Evolutionary conservation across 2,888 invertebrate genomes (phyloP).

Genomic region (Scaptomyza polygonia): DNA sequence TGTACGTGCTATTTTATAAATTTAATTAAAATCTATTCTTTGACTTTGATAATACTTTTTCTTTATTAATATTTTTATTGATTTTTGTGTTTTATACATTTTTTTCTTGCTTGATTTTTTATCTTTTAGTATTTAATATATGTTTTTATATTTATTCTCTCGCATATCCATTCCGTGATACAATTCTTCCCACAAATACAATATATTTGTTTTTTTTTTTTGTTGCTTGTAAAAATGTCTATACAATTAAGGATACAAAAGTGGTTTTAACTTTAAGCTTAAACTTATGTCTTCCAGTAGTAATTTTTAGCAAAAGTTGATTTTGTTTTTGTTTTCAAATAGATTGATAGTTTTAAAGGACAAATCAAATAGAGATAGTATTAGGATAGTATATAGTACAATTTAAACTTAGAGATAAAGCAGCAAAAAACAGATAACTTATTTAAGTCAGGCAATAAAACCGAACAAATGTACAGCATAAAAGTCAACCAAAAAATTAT

Average conservation of each 20-base stretch:
- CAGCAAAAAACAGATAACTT: conserved; percentile 63
- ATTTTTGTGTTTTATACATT: conserved; percentile 73
- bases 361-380: conserved; percentile 55
- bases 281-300: conserved; percentile 72
- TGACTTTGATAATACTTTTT: conserved; percentile 73
- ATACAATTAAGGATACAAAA: conserved; percentile 79
- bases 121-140: conserved; percentile 54
- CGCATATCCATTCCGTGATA: conserved; percentile 75
- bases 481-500: conserved; percentile 33
- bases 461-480: conserved; percentile 25
- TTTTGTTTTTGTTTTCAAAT: conserved; percentile 17
- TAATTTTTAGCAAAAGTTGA: conserved; percentile 52
- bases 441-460: conserved; percentile 48
- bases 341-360: conserved; percentile 55
- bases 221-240: conserved; percentile 62
- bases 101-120: conserved; percentile 42
- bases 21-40: background rate
- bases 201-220: conserved; percentile 44
- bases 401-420: conserved; percentile 57
- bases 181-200: conserved; percentile 71
- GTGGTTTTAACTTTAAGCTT: conserved; percentile 70
- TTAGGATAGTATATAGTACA: conserved; percentile 44
- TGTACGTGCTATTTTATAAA: background rate
- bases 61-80: conserved; percentile 75
- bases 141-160: conserved; percentile 59